phyloP scores from a whole-genome alignment of 1,140 invertebrate genomes.

The Lepidostoma basale region DNA sequence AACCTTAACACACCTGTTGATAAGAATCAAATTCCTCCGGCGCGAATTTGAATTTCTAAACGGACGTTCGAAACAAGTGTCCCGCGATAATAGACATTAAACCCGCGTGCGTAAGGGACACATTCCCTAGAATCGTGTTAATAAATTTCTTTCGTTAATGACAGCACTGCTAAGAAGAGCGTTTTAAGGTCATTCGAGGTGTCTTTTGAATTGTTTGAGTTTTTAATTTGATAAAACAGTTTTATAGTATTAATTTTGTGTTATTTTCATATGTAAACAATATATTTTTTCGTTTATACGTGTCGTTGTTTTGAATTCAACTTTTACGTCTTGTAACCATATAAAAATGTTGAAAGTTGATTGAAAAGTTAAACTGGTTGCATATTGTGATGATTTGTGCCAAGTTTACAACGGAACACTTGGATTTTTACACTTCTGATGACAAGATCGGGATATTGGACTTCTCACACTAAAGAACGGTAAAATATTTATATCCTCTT shows the following conservation, averaged over 20 bases:
- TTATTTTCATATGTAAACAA: no score
- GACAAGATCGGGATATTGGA: no score
- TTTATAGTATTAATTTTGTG: no score
- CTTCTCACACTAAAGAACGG: no score
- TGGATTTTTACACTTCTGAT: background rate
- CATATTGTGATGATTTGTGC: slow-evolving; percentile 7
- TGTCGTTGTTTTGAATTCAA: background rate
- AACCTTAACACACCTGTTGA: slow-evolving; percentile 40
- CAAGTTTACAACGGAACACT: background rate
- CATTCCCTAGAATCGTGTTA: background rate
- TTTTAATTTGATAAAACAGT: slow-evolving; percentile 21
- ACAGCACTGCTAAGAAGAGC: slow-evolving; percentile 6
- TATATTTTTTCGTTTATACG: background rate
- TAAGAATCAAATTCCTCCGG: slow-evolving; percentile 39
- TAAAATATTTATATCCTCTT: no score
- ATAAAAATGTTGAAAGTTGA: slow-evolving; percentile 12
- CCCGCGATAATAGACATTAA: background rate
- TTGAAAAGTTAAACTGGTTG: slow-evolving; percentile 7
- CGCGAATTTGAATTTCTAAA: slow-evolving; percentile 42
- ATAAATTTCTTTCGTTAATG: slow-evolving; percentile 23
- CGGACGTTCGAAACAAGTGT: slow-evolving; percentile 19
- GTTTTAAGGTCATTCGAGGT: slow-evolving; percentile 42
- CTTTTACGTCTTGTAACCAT: slow-evolving; percentile 1
- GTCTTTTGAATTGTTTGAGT: slow-evolving; percentile 29
- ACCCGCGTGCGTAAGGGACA: background rate